phyloP scores from a whole-genome alignment of 1,140 invertebrate species.

The Drosophila quadrilineata region DNA sequence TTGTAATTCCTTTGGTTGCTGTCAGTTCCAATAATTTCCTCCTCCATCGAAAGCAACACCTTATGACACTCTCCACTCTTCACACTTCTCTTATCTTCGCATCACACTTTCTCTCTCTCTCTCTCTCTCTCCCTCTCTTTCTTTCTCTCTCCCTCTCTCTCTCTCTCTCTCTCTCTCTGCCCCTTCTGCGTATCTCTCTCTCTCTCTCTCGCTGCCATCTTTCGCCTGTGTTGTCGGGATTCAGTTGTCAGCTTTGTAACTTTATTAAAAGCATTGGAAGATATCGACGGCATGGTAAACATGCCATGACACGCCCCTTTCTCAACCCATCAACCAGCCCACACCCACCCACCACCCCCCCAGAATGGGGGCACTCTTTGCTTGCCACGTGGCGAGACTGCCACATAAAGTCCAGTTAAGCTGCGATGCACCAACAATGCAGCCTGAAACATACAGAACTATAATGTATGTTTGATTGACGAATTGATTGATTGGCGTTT shows the following conservation, averaged over 20 bases:
- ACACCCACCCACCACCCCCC: too few species aligned
- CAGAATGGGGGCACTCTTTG: too few species aligned
- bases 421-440: too few species aligned
- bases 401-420: too few species aligned
- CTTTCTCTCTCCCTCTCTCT: neutral
- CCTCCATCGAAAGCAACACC: too few species aligned
- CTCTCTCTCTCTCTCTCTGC: neutral
- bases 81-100: neutral
- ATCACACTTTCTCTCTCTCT: neutral
- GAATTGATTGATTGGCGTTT: neutral
- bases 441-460: too few species aligned
- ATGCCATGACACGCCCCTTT: conserved; percentile 3
- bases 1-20: too few species aligned
- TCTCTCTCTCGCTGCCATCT: neutral
- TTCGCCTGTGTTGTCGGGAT: too few species aligned
- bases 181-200: neutral
- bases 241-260: conserved; percentile 48
- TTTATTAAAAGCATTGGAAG: conserved; percentile 45
- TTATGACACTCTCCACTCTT: too few species aligned
- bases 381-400: too few species aligned
- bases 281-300: conserved; percentile 10
- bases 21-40: too few species aligned
- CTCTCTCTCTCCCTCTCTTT: neutral
- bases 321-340: too few species aligned
- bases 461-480: neutral